Percentiles rank a stretch among this genome's conserved stretches.
Conservation (phyloP, 2,888 invertebrate species). For the Drosophila nigricruria region DNA sequence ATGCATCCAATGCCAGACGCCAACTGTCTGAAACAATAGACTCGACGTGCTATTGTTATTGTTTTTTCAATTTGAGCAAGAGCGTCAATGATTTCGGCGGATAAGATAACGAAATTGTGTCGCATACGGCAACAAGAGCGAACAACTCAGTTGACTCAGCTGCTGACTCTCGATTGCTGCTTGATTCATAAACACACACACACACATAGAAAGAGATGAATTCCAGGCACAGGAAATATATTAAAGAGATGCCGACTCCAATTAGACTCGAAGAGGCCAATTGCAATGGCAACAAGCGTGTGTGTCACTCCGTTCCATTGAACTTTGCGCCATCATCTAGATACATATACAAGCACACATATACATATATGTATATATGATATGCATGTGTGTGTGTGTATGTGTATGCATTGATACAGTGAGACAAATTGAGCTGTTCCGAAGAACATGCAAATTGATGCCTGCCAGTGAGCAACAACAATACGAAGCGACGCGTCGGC, state of each 20-base stretch:
- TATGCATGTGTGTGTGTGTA: background rate
- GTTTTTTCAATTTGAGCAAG: background rate
- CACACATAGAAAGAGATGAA: background rate
- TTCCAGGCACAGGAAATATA: slow-evolving; percentile 27
- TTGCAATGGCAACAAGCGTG: slow-evolving; percentile 54
- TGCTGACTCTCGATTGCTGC: slow-evolving; percentile 8
- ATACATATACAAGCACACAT: slow-evolving; percentile 2
- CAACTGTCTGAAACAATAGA: slow-evolving; percentile 16
- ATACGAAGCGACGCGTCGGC: background rate
- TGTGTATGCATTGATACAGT: slow-evolving; percentile 12
- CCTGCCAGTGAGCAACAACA: background rate
- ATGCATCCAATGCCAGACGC: slow-evolving; percentile 30
- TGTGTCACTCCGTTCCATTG: slow-evolving; percentile 77
- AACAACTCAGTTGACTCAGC: slow-evolving; percentile 48
- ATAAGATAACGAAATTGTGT: slow-evolving; percentile 55
- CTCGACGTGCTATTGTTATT: slow-evolving; percentile 17
- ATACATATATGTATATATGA: background rate
- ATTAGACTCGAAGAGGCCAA: slow-evolving; percentile 52
- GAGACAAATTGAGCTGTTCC: slow-evolving; percentile 56
- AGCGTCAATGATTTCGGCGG: slow-evolving; percentile 22
- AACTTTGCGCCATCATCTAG: slow-evolving; percentile 57
- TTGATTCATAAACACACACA: slow-evolving; percentile 11
- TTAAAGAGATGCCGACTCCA: slow-evolving; percentile 47
- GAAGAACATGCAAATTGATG: slow-evolving; percentile 58
- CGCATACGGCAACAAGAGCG: slow-evolving; percentile 9